Evolutionary conservation across 2,113 vertebrate species (phyloP), one percentile per base, ranked within the genome.

Genomic region (Chascanopsetta lugubris): DNA sequence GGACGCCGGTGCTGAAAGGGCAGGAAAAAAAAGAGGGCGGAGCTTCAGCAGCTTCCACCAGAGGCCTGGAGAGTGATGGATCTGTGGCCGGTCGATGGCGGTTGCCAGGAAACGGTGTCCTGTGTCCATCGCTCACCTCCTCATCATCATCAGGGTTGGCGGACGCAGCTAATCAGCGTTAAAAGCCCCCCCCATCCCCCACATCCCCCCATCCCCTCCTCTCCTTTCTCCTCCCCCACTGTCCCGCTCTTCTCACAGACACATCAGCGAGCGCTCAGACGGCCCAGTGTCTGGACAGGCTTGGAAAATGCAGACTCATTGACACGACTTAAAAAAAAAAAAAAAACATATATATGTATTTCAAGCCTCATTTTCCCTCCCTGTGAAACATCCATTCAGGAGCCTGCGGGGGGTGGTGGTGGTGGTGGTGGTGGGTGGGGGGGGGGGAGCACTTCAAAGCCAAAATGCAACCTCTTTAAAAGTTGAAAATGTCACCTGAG

Each of bases 131-230:
- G n/a, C 60, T 79, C 73, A 74, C 71, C 69, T 75, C 71, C 69
- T 75, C 62, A 32, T 80, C 62, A 32, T 80, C 51, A 22, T 53
- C 61, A 49, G 43, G 42, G 55, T 38, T 60, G 75, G 80, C 32
- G 49, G 69, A 67, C 63, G 45, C 60, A 88, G 81, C 83, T 92
- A 93, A 93, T 93, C 90, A 92, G 88, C 61, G 79, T 82, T 93
- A 93, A 93, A 91, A 92, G 92, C 91, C 64, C 72, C 70, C 56
- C 57, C 25, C n/a, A n/a, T n/a, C n/a, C n/a, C n/a, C n/a, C n/a
- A n/a, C n/a, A n/a, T n/a, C n/a, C n/a, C n/a, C n/a, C n/a, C n/a
- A n/a, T n/a, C 40, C 25, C 48, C 43, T 59, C 71, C 64, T 58
- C 63, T 45, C 42, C 32, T 58, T 36, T 61, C 27, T 18, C 43